phyloP scores from a whole-genome alignment of 1,140 invertebrate genomes.

The Heliothis virescens region DNA sequence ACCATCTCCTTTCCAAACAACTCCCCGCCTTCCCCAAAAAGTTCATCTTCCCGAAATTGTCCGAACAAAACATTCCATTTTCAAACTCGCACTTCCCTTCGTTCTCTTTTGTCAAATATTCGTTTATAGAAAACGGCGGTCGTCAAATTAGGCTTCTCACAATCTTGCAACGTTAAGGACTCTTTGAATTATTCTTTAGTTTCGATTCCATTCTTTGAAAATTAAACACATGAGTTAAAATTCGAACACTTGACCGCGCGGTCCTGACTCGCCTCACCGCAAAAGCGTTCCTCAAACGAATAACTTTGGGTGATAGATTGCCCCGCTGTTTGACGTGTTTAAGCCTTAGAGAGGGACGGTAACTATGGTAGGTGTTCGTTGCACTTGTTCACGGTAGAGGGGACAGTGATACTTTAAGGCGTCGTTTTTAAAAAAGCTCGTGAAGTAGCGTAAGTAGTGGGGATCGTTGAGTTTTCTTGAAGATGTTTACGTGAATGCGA shows the following conservation, averaged over 20 bases:
- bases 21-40: constrained; percentile 67
- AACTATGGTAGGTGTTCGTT: constrained; percentile 34
- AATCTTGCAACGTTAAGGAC: constrained; percentile 71
- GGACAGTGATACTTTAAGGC: constrained; percentile 66
- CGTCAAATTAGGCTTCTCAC: constrained; percentile 79
- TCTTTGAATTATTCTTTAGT: constrained; percentile 71
- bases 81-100: constrained; percentile 79
- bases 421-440: constrained; percentile 82
- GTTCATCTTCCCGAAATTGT: constrained; percentile 70
- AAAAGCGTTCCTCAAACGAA: constrained; percentile 83
- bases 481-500: constrained; percentile 84
- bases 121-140: constrained; percentile 93
- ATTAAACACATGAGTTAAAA: constrained; percentile 66
- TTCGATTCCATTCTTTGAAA: constrained; percentile 79
- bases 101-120: constrained; percentile 89
- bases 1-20: constrained; percentile 66
- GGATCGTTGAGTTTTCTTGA: constrained; percentile 85
- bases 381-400: constrained; percentile 48
- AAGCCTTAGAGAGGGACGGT: constrained; percentile 79
- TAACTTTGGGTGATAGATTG: constrained; percentile 83
- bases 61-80: constrained; percentile 74
- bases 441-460: constrained; percentile 83
- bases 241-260: constrained; percentile 63
- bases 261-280: constrained; percentile 74
- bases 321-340: constrained; percentile 76